Evolutionary conservation across 2,113 vertebrate species (phyloP).

Genomic region (Callithrix jacchus): DNA sequence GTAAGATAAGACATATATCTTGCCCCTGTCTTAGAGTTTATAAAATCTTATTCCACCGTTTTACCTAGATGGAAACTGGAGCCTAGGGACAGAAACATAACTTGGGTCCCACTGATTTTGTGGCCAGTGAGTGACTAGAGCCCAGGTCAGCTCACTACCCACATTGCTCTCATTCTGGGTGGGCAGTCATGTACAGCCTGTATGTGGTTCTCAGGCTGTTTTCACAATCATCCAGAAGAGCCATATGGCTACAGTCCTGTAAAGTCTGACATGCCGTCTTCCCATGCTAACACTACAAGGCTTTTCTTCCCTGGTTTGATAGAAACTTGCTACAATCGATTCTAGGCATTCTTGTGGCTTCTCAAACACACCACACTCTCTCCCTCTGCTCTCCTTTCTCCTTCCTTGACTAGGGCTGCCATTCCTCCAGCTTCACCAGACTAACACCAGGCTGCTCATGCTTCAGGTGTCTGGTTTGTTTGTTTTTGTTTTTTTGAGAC

Average conservation of each 20-base stretch:
- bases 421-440: not conserved
- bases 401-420: not conserved
- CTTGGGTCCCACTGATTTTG: not conserved
- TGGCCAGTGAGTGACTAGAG: not conserved
- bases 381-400: not conserved
- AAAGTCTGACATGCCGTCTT: not conserved
- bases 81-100: not conserved
- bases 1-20: not conserved
- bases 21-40: not conserved
- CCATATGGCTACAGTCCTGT: not conserved
- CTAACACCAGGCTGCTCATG: not conserved
- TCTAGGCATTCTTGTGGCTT: not conserved
- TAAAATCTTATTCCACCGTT: not conserved
- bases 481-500: too few relatives aligned
- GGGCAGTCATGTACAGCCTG: not conserved
- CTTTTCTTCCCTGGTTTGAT: not conserved
- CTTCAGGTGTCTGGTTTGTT: not conserved
- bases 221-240: not conserved
- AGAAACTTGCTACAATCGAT: not conserved
- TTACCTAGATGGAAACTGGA: not conserved
- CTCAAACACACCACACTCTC: not conserved
- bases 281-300: not conserved
- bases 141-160: not conserved
- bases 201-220: not conserved
- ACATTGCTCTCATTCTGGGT: accelerated